Percentiles rank a stretch among this genome's conserved stretches.
Evolutionary conservation across 2,797 vertebrate genomes (phyloP).

Genomic region (Tympanoctomys barrerae): DNA sequence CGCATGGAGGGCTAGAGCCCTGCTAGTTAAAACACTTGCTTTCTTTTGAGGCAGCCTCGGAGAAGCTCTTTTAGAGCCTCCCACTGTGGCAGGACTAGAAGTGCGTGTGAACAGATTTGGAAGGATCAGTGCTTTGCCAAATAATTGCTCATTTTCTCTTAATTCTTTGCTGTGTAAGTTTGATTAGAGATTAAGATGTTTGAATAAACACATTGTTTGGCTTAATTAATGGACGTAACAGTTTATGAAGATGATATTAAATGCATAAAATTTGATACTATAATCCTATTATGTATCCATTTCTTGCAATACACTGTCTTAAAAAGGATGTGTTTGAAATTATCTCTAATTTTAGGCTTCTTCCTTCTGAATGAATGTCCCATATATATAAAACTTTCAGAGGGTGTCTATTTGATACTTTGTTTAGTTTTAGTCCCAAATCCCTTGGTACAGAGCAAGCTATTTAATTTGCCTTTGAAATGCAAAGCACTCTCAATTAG

Average conservation of each 20-base stretch:
- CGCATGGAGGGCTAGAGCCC: not conserved
- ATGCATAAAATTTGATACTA: not conserved
- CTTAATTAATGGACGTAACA: conserved; percentile 27
- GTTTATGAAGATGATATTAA: conserved; percentile 24
- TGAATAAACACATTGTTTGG: not conserved
- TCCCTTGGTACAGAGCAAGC: conserved; percentile 1
- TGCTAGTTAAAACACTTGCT: not conserved
- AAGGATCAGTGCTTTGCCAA: not conserved
- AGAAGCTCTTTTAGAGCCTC: conserved; percentile 27
- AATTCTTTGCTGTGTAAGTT: conserved; percentile 32
- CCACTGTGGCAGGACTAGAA: not conserved
- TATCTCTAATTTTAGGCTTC: conserved; percentile 24
- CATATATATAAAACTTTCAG: not conserved
- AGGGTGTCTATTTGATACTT: not conserved
- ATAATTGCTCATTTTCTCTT: conserved; percentile 28
- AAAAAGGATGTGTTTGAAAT: conserved; percentile 50
- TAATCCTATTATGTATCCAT: not conserved
- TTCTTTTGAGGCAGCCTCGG: not conserved
- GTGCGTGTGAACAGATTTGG: conserved; percentile 6
- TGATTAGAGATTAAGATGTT: conserved; percentile 31
- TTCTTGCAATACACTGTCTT: conserved; percentile 29
- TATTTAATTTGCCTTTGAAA: conserved; percentile 49
- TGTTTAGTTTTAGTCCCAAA: not conserved
- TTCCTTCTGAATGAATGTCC: conserved; percentile 24
- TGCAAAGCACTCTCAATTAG: not conserved